phyloP scores from a whole-genome alignment of 2,888 invertebrate genomes.

The Drosophila sordidapex region DNA sequence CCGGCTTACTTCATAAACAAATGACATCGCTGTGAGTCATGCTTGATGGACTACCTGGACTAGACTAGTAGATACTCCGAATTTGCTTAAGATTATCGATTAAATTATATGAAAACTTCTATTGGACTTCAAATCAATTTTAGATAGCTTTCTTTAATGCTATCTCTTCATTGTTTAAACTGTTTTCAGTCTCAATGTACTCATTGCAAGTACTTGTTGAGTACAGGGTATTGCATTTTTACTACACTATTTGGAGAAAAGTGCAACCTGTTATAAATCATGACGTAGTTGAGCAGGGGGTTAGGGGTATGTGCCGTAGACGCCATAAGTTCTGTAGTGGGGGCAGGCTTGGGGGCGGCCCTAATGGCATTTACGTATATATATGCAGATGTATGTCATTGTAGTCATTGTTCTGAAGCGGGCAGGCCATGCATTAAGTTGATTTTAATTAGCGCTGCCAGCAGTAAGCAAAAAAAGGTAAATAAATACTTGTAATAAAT shows the following conservation, averaged over 20 bases:
- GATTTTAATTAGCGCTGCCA: slow-evolving; percentile 65
- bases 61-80: not conserved
- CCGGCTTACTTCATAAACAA: slow-evolving; percentile 35
- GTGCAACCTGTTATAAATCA: slow-evolving; percentile 47
- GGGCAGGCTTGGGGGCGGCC: slow-evolving; percentile 9
- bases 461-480: slow-evolving; percentile 40
- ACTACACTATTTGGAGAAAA: slow-evolving; percentile 7
- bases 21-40: slow-evolving; percentile 23
- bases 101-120: not conserved
- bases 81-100: too few relatives aligned
- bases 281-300: slow-evolving; percentile 26
- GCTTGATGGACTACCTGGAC: not conserved
- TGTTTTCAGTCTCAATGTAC: not conserved
- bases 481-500: slow-evolving; percentile 79
- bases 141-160: not conserved
- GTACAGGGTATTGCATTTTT: slow-evolving; percentile 30
- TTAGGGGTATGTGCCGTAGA: not conserved
- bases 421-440: slow-evolving; percentile 53
- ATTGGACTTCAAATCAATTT: not conserved
- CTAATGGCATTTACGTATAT: slow-evolving; percentile 37
- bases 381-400: slow-evolving; percentile 10
- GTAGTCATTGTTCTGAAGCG: slow-evolving; percentile 51
- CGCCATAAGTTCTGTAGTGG: not conserved
- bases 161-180: not conserved
- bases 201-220: not conserved